Evolutionary conservation across 1,140 invertebrate genomes (phyloP).

Genomic region (Pygmarrhopalites habei): DNA sequence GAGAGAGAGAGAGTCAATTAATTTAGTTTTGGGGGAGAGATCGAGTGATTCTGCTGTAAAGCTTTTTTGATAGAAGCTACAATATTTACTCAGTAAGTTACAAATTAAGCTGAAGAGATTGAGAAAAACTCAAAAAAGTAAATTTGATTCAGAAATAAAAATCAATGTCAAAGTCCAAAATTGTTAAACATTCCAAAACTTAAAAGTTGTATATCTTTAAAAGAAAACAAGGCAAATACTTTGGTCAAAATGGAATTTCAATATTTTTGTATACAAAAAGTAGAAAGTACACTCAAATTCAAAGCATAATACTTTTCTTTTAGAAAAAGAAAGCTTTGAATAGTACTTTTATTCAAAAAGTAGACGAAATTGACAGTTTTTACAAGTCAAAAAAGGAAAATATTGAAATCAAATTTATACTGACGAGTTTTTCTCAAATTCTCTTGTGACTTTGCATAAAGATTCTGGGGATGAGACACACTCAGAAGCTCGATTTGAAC

Average conservation of each 20-base stretch:
- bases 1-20: too few relatives aligned
- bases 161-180: background rate
- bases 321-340: too few relatives aligned
- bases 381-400: background rate
- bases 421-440: conserved; percentile 35
- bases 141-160: background rate
- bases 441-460: conserved; percentile 15
- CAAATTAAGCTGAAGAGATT: background rate
- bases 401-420: conserved; percentile 3
- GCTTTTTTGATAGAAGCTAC: background rate
- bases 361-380: conserved; percentile 11
- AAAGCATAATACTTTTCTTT: too few relatives aligned
- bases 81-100: too few relatives aligned
- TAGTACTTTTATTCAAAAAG: conserved; percentile 11
- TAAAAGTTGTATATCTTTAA: conserved; percentile 1
- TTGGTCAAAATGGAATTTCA: conserved; percentile 20
- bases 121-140: conserved; percentile 13
- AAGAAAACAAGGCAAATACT: conserved; percentile 22
- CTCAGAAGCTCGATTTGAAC: conserved; percentile 36
- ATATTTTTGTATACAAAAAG: background rate
- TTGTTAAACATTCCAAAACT: conserved; percentile 1
- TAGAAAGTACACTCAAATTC: background rate
- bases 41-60: too few relatives aligned
- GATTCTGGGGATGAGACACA: conserved; percentile 33
- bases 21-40: too few relatives aligned